Percentiles rank a stretch among this genome's conserved stretches.
Conservation (phyloP, 2,888 invertebrate genomes). For the Sepiola atlantica region DNA sequence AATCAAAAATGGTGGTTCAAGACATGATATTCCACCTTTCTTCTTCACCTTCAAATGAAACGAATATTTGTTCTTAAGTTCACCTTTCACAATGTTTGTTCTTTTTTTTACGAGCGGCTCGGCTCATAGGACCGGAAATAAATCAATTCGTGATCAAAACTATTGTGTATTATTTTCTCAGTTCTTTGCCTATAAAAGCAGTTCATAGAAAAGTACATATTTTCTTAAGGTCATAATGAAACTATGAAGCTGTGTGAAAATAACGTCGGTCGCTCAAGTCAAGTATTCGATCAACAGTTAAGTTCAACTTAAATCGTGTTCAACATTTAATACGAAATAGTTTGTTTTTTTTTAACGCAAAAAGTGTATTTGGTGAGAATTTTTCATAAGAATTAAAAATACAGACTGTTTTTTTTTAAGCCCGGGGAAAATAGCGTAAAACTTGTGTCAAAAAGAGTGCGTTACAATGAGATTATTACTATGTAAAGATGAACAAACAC, state of each 20-base stretch:
- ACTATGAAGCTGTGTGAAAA: neutral
- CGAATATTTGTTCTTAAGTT: neutral
- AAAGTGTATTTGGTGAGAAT: no score
- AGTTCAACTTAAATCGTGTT: no score
- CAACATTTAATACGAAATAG: no score
- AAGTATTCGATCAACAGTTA: neutral
- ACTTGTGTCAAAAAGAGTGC: no score
- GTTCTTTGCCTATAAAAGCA: neutral
- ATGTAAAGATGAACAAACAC: no score
- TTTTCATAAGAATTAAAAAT: no score
- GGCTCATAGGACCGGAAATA: neutral
- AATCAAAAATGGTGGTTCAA: neutral
- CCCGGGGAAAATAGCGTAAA: no score
- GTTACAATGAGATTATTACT: no score
- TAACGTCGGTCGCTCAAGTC: neutral
- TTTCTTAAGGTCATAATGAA: neutral
- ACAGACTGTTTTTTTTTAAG: no score
- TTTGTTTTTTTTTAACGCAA: no score
- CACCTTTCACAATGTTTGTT: neutral
- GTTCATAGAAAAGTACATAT: neutral
- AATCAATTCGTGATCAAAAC: neutral
- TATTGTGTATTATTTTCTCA: neutral
- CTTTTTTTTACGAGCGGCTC: neutral
- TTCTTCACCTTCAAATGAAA: no score
- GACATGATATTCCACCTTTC: neutral